A percentile compares a stretch with the other conserved stretches of the same genome.
phyloP scores from a whole-genome alignment of 2,797 vertebrate genomes.

The Enteromius radiatus region DNA sequence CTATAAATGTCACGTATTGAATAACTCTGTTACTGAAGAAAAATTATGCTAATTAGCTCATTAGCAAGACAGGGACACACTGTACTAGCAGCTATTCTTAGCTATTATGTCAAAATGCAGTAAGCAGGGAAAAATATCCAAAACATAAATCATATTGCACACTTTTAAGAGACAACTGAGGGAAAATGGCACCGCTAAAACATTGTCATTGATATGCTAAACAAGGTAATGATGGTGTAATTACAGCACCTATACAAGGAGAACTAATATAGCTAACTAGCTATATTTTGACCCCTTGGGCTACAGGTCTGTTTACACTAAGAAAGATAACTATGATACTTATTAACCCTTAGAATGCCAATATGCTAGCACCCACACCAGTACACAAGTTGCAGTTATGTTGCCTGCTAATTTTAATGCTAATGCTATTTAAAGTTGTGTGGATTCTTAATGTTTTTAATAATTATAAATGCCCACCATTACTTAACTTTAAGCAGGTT shows the following conservation, averaged over 20 bases:
- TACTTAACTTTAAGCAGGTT: slow-evolving; percentile 16
- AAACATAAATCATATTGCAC: neutral
- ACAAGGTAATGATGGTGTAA: neutral
- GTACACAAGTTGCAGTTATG: neutral
- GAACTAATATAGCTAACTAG: neutral
- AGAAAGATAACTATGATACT: neutral
- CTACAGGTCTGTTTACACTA: neutral
- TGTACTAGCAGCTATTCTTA: neutral
- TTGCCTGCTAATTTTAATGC: neutral
- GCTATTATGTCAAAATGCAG: neutral
- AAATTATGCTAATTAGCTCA: neutral
- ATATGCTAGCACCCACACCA: neutral
- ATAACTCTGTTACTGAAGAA: neutral
- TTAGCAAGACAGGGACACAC: neutral
- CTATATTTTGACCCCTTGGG: neutral
- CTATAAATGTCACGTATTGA: neutral
- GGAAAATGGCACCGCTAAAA: neutral
- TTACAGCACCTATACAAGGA: neutral
- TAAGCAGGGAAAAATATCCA: neutral
- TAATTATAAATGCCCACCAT: slow-evolving; percentile 3
- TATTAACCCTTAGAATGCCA: neutral
- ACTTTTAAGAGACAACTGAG: neutral
- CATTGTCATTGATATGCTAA: neutral
- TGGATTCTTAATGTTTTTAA: neutral
- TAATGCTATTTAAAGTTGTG: neutral